Base-by-base conservation (phyloP, 2,797 vertebrate genomes). In the Poecilia wingei region DNA sequence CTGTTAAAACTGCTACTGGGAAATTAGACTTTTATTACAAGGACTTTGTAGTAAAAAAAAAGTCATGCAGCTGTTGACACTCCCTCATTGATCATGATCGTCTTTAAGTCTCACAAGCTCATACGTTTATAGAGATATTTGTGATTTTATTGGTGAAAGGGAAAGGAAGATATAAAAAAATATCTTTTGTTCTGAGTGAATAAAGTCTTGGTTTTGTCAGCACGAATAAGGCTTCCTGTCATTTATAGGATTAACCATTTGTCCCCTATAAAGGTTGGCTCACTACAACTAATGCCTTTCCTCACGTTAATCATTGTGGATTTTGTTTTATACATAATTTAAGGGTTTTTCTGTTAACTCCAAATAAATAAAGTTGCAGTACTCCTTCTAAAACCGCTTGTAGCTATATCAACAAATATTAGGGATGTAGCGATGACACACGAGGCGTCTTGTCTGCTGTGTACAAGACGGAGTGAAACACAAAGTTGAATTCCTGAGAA, bases 21-120 rank as follows among this genome's bases (percentile, higher is more conserved):
- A 55, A 74, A 69, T 31, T 45, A 13, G n/a, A 28, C 72, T 79
- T 66, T 22, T 33, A 33, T 39, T 22, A 74, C 72, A 75, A 74
- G 49, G 61, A 14, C 46, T 31, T 57, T 69, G 39, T 8, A 22
- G 16, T 64, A 53, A 53, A 53, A 25, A 25, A 53, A 53, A 53
- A 25, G 51, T 79, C 41, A 70, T 31, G 49, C 78, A n/a, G 41
- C 61, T 46, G 78, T 53, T 75, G 41, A 8, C 25, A 28, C 28
- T 69, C 36, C 25, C 14, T n/a, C 61, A 41, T 9, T 79, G 43
- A 18, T 45, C 22, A 33, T 25, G 22, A 68, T 25, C 4, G 1
- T 18, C 57, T 20, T 74, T 49, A 79, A 45, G 18, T 13, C 10
- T 46, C 33, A 66, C 3, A 8, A 73, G n/a, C 46, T 66, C 31